These are phyloP conservation scores for Norana najaformis DNA, from an alignment of 2,888 invertebrate genomes.

Conservation along the genomic window DNA sequence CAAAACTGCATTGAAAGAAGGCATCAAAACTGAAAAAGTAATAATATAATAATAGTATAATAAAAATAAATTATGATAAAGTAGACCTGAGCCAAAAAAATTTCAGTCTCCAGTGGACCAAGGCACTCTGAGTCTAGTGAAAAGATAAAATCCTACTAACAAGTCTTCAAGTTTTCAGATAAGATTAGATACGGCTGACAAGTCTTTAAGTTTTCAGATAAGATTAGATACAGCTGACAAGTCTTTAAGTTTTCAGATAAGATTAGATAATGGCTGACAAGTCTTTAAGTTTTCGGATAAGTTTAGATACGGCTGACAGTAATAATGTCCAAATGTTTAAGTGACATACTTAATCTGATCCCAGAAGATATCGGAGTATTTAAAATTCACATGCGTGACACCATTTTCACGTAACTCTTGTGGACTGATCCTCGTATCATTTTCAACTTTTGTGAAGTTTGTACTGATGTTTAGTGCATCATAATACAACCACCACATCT, in stretches of 20 bases:
- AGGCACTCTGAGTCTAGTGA: not conserved
- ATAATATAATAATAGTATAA: too few relatives aligned
- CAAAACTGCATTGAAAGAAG: not conserved
- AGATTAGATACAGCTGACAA: not conserved
- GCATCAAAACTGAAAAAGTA: too few relatives aligned
- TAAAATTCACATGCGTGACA: conserved; percentile 20
- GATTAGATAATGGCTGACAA: not conserved
- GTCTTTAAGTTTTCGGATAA: not conserved
- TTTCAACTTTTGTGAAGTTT: not conserved
- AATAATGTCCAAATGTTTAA: not conserved
- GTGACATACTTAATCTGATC: conserved; percentile 16
- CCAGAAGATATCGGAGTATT: not conserved
- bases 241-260: not conserved
- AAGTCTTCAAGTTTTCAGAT: not conserved
- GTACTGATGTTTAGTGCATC: not conserved
- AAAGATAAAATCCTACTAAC: not conserved
- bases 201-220: not conserved
- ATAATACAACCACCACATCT: conserved; percentile 29
- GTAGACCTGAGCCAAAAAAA: not conserved
- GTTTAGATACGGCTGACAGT: too few relatives aligned
- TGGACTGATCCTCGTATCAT: not conserved
- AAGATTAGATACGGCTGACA: not conserved
- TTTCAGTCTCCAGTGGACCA: not conserved
- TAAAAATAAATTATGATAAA: too few relatives aligned
- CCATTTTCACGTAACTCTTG: not conserved